A percentile compares a stretch with the other conserved stretches of the same genome.
phyloP scores from a whole-genome alignment of 2,113 vertebrate genomes.

The Daboia siamensis region DNA sequence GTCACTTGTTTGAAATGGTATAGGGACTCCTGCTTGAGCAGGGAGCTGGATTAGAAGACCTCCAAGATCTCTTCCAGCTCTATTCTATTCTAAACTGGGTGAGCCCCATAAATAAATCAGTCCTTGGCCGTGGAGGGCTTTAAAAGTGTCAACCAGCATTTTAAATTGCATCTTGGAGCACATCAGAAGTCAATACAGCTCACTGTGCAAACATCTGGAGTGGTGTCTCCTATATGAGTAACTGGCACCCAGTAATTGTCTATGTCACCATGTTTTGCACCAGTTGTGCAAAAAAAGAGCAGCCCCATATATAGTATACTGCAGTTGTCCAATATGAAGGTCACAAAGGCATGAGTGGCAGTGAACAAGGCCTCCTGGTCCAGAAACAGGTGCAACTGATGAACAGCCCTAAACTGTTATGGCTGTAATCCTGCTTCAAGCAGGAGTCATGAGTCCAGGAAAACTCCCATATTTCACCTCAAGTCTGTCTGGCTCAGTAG shows the following conservation, averaged over 20 bases:
- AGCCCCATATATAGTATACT: background rate
- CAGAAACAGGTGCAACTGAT: background rate
- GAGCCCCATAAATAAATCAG: background rate
- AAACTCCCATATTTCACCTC: background rate
- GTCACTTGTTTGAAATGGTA: too few species aligned
- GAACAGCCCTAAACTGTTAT: background rate
- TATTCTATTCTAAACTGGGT: background rate
- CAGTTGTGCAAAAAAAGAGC: background rate
- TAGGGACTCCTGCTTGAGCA: too few species aligned
- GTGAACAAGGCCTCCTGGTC: background rate
- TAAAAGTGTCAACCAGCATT: background rate
- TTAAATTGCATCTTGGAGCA: background rate
- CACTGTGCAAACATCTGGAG: background rate
- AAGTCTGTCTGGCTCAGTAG: background rate
- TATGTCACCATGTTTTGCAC: background rate
- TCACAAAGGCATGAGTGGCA: background rate
- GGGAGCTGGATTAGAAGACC: too few species aligned
- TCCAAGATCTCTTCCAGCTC: too few species aligned
- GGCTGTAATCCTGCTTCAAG: background rate
- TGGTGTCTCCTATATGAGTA: background rate
- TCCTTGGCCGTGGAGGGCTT: background rate
- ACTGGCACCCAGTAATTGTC: background rate
- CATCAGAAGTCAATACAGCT: background rate
- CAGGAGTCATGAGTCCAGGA: background rate
- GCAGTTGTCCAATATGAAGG: background rate